These are phyloP conservation scores for Amaurobius ferox DNA, from an alignment of 2,888 invertebrate genomes.

Conservation along the genomic window DNA sequence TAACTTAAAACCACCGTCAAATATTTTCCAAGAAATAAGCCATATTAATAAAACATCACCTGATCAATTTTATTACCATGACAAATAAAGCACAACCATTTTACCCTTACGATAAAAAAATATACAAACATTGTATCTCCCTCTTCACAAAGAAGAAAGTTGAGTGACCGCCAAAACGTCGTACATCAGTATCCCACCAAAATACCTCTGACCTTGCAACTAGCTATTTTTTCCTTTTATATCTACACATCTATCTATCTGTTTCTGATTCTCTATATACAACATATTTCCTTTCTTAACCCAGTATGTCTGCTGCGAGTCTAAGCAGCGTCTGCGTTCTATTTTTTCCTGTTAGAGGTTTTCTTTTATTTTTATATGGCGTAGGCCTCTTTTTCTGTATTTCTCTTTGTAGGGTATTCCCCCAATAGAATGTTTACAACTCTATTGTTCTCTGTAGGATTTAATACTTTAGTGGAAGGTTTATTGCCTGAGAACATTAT, in stretches of 20 bases:
- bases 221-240: slow-evolving; percentile 52
- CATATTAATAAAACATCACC: background rate
- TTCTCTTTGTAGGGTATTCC: slow-evolving; percentile 31
- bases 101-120: background rate
- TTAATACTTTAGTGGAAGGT: slow-evolving; percentile 29
- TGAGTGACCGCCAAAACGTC: slow-evolving; percentile 64
- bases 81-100: background rate
- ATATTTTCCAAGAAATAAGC: background rate
- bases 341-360: slow-evolving; percentile 51
- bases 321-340: slow-evolving; percentile 57
- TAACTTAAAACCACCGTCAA: no score
- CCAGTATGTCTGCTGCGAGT: slow-evolving; percentile 50
- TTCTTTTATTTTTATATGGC: slow-evolving; percentile 69
- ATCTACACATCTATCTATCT: slow-evolving; percentile 68
- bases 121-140: slow-evolving; percentile 25
- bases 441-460: slow-evolving; percentile 45
- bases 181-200: slow-evolving; percentile 55
- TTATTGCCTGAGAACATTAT: slow-evolving; percentile 18
- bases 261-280: slow-evolving; percentile 60
- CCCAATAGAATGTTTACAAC: slow-evolving; percentile 35
- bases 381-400: slow-evolving; percentile 42
- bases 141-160: slow-evolving; percentile 32
- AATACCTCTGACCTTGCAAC: slow-evolving; percentile 66
- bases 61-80: background rate
- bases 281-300: slow-evolving; percentile 68